Evolutionary conservation across 1,140 invertebrate genomes (phyloP), one percentile per base, ranked within the genome.

Genomic region (Nymphalis io): DNA sequence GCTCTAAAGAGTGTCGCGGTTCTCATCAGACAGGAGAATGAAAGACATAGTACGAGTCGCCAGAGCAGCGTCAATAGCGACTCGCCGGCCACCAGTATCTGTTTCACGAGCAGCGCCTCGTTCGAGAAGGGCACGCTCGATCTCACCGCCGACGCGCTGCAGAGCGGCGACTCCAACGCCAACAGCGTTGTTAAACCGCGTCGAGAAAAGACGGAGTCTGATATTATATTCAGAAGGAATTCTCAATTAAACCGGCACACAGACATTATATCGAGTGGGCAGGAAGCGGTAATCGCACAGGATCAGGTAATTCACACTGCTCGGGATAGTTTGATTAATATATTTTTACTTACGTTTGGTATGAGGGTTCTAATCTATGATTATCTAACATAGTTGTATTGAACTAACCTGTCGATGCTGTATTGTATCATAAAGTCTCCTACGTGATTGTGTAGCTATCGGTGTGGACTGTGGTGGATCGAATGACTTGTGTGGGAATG

Each of bases 161-260:
- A 85, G 21, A 82, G 74, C 40, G 72, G 73, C 15, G 71, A 73
- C 39, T 38, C 69, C 12, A 65, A 83, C 61, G 46, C 75, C 46
- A 82, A 69, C 1, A 27, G 51, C 59, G 82, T 83, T 15, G 80
- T 90, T 72, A 93, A 94, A 79, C 96, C 95, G 18, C 93, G 96
- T 76, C 93, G 96, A 73, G 96, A 97, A 93, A 96, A 96, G 91
- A 97, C 96, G 79, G 96, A 97, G 89, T 96, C 96, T 64, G 96
- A 97, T 85, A 96, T 97, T 81, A 93, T 96, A 42, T 93, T 95
- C 79, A 93, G 94, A 73, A 95, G 93, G 75, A 90, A 84, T 79
- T 90, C 93, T 87, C 93, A 78, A 88, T 95, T 95, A 94, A 93
- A 94, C 94, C 79, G 93, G 93, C 90, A 94, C 92, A 78, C 92